Base-by-base conservation (phyloP, 2,888 invertebrate genomes). In the Uropetala carovei region DNA sequence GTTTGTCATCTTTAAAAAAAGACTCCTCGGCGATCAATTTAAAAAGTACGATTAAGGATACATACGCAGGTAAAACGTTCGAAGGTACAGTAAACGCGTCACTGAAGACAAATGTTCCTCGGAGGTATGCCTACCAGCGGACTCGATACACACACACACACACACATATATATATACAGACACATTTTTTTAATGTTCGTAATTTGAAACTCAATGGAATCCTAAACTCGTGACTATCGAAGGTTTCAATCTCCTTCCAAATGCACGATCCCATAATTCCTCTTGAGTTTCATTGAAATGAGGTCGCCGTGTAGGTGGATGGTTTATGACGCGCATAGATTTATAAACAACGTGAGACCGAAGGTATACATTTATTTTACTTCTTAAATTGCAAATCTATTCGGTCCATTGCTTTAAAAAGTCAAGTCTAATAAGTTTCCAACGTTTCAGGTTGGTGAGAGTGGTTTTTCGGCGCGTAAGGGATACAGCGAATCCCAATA, bases 191-290 rank as follows among this genome's bases (percentile, higher is more conserved):
- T 75, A 75, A 75, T 22, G 75, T 27, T 75, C 75, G 22, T 27
- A 68, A n/a, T 68, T 68, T 68, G n/a, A 68, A 68, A 68, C 68
- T 18, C 68, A 75, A 75, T 75, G 75, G 75, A 75, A 75, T 75
- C 75, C 75, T 75, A 75, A 75, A 75, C 75, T 75, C 75, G 75
- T 75, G 75, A 75, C 75, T 75, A 75, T 75, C 75, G 75, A 75
- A 75, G 27, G 75, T 75, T 75, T 75, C 75, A 22, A 75, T 75
- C 75, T 75, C 9, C 75, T 27, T 75, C 22, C 75, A 75, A 75
- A 75, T 10, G 75, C 22, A 43, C 43, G 22, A 18, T 11, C 75
- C 75, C 75, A 75, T 75, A 75, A 75, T 75, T 75, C 75, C 75
- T 75, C 75, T 11, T 22, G 75, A 75, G 68, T 68, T n/a, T 68